phyloP scores from a whole-genome alignment of 2,888 invertebrate species.

The Drosophila tanythrix region DNA sequence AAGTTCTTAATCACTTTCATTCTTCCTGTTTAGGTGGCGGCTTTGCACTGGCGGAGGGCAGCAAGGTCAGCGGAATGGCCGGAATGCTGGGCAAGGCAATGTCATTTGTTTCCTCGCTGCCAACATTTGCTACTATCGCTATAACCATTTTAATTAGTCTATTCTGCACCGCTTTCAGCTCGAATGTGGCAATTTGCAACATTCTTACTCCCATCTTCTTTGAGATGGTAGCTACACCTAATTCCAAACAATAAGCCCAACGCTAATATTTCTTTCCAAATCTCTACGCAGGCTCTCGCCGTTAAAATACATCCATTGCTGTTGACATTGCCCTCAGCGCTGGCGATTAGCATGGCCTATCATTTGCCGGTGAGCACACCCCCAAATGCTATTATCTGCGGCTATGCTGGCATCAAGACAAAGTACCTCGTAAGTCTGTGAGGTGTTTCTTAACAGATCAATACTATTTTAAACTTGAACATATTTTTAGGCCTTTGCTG shows the following conservation, averaged over 20 bases:
- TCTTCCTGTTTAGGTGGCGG: constrained; percentile 88
- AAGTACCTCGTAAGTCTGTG: constrained; percentile 88
- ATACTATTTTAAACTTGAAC: background rate
- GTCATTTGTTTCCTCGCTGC: constrained; percentile 87
- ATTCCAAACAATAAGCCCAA: background rate
- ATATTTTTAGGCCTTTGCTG: constrained; percentile 44
- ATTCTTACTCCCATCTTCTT: constrained; percentile 92
- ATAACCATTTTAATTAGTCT: constrained; percentile 89
- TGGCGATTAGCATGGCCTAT: constrained; percentile 95
- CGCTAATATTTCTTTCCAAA: background rate
- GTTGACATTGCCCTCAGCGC: constrained; percentile 93
- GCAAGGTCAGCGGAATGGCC: constrained; percentile 91
- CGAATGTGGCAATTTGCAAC: constrained; percentile 95
- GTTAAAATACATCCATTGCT: constrained; percentile 92
- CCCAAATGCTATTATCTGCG: constrained; percentile 96
- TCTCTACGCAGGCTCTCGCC: constrained; percentile 87
- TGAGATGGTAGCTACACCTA: constrained; percentile 86
- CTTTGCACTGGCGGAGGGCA: constrained; percentile 94
- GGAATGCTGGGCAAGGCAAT: constrained; percentile 89
- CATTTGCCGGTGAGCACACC: constrained; percentile 97
- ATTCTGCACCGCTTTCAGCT: constrained; percentile 90
- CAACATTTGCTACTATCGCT: constrained; percentile 87
- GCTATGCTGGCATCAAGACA: constrained; percentile 90
- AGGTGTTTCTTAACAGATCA: background rate
- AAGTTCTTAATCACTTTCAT: background rate